Evolutionary conservation across 2,888 invertebrate species (phyloP).

Genomic region (Agonopterix arenella): DNA sequence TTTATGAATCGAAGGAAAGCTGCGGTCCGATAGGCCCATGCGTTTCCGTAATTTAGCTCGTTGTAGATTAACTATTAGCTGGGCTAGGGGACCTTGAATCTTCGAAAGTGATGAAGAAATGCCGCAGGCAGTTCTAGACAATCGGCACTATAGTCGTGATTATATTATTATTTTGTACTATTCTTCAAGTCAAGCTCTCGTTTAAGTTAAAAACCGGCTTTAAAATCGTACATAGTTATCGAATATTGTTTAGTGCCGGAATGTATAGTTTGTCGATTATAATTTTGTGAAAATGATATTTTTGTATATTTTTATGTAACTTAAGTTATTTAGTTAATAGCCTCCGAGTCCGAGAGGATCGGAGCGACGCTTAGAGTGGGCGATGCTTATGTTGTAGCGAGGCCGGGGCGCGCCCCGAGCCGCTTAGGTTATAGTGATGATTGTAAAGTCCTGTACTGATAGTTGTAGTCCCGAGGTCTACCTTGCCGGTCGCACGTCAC

Average conservation of each 20-base stretch:
- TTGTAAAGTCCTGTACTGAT: constrained; percentile 75
- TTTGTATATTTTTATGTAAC: constrained; percentile 75
- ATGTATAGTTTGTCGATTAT: constrained; percentile 72
- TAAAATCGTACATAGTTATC: constrained; percentile 71
- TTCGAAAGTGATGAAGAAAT: constrained; percentile 58
- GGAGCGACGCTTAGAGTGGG: constrained; percentile 48
- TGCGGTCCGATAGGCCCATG: constrained; percentile 46
- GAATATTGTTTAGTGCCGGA: constrained; percentile 70
- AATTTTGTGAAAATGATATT: constrained; percentile 76
- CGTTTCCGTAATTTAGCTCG: constrained; percentile 70
- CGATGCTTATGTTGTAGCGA: constrained; percentile 45
- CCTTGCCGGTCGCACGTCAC: constrained; percentile 71
- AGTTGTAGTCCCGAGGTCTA: constrained; percentile 71
- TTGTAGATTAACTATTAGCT: constrained; percentile 74
- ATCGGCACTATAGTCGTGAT: constrained; percentile 76
- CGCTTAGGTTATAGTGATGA: constrained; percentile 68
- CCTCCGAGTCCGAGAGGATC: constrained; percentile 42
- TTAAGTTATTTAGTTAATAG: constrained; percentile 68
- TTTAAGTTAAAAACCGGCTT: constrained; percentile 71
- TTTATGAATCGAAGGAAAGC: constrained; percentile 70
- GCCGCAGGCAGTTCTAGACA: constrained; percentile 75
- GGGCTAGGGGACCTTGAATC: constrained; percentile 77
- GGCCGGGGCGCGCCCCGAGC: constrained; percentile 26
- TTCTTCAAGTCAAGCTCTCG: constrained; percentile 72
- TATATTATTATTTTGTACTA: constrained; percentile 65